These are phyloP conservation scores for Myiopsitta monachus DNA, from an alignment of 2,113 vertebrate species.

Conservation along the genomic window DNA sequence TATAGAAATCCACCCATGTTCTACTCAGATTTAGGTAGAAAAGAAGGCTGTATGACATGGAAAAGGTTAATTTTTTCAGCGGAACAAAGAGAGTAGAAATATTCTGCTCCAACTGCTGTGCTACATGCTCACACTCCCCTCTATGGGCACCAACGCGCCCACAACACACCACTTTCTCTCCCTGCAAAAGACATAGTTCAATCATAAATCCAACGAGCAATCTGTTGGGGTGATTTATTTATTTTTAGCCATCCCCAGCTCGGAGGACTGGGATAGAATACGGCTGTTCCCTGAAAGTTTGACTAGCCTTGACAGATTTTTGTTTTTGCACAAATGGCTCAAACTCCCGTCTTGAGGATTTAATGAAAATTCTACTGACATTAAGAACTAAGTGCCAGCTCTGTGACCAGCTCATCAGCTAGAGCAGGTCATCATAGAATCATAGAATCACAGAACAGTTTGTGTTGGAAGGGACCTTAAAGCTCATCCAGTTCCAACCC, in stretches of 20 bases:
- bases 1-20: neutral
- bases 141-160: neutral
- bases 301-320: constrained; percentile 7
- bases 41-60: neutral
- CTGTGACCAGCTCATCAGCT: neutral
- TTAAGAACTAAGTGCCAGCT: neutral
- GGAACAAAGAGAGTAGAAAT: constrained; percentile 7
- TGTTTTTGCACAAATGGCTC: neutral
- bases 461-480: neutral
- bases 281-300: neutral
- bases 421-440: neutral
- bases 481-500: neutral
- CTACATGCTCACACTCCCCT: neutral
- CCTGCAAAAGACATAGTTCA: constrained; percentile 2
- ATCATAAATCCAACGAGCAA: constrained; percentile 16
- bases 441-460: neutral
- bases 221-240: constrained; percentile 38
- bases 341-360: neutral
- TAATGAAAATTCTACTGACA: neutral
- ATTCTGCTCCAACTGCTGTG: neutral
- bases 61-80: constrained; percentile 17
- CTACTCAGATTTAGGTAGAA: neutral
- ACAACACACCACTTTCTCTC: neutral
- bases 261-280: neutral
- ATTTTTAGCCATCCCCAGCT: constrained; percentile 37